Evolutionary conservation across 2,113 vertebrate species (phyloP).

Genomic region (Leucosticte australis): DNA sequence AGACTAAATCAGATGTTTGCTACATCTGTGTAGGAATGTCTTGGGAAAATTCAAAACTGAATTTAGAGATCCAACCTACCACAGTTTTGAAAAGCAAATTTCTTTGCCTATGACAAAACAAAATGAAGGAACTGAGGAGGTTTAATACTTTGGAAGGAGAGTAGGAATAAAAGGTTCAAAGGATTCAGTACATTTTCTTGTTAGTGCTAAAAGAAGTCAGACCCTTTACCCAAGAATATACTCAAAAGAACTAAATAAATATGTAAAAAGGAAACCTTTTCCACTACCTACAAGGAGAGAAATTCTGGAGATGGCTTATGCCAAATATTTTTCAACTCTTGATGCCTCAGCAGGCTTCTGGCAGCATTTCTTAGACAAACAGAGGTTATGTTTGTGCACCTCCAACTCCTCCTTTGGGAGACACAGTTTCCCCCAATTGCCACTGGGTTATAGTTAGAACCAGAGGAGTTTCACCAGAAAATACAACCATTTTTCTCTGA

Average conservation of each 20-base stretch:
- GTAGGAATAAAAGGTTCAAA: background rate
- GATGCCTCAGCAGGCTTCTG: conserved; percentile 66
- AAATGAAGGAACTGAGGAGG: background rate
- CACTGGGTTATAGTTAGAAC: conserved; percentile 29
- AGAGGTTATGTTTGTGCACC: conserved; percentile 41
- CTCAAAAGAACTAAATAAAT: conserved; percentile 50
- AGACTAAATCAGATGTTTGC: background rate
- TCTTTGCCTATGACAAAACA: background rate
- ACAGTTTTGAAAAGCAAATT: background rate
- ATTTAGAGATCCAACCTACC: background rate
- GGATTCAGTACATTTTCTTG: background rate
- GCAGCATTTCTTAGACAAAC: conserved; percentile 47
- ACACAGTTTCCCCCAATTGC: conserved; percentile 8
- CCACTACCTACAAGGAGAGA: conserved; percentile 55
- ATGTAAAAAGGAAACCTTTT: conserved; percentile 58
- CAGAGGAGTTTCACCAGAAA: conserved; percentile 48
- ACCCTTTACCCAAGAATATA: background rate
- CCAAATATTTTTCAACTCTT: conserved; percentile 65
- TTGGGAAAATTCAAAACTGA: background rate
- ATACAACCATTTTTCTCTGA: conserved; percentile 39
- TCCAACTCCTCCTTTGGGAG: conserved; percentile 51
- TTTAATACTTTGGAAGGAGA: background rate
- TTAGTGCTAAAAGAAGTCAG: background rate
- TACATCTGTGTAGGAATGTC: background rate
- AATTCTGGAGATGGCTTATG: conserved; percentile 48